These are phyloP conservation scores for Panthera leo DNA, from an alignment of 2,113 vertebrate genomes.

Conservation along the genomic window DNA sequence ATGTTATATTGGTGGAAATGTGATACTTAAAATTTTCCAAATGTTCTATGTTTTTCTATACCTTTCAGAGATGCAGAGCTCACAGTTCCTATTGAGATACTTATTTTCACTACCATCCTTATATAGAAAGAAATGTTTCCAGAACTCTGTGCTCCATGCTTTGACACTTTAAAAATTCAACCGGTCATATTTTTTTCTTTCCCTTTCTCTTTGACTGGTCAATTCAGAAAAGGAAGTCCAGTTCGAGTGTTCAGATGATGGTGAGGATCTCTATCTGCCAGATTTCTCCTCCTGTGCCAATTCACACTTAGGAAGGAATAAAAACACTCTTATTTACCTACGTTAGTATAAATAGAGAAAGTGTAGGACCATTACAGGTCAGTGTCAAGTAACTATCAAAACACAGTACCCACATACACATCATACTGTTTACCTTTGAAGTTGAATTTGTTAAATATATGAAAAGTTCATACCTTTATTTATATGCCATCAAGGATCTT, in stretches of 20 bases:
- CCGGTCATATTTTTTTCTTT: conserved; percentile 84
- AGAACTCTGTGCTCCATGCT: conserved; percentile 72
- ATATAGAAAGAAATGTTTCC: conserved; percentile 33
- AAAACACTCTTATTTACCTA: conserved; percentile 71
- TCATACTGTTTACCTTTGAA: conserved; percentile 56
- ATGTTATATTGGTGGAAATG: neutral
- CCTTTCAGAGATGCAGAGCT: conserved; percentile 60
- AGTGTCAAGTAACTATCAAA: conserved; percentile 63
- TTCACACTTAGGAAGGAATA: conserved; percentile 80
- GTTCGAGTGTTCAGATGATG: conserved; percentile 89
- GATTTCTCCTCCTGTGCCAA: conserved; percentile 81
- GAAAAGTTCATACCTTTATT: neutral
- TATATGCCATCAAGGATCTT: neutral
- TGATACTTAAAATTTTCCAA: conserved; percentile 44
- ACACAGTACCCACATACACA: conserved; percentile 50
- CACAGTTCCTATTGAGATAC: conserved; percentile 25
- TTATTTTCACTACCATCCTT: conserved; percentile 38
- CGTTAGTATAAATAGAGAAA: conserved; percentile 69
- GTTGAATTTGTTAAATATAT: conserved; percentile 24
- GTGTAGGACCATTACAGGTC: conserved; percentile 52
- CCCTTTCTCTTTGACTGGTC: conserved; percentile 87
- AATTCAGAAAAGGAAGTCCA: conserved; percentile 91
- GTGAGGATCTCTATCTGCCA: conserved; percentile 87
- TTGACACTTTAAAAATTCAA: conserved; percentile 81
- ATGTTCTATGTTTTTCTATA: conserved; percentile 48